phyloP scores from a whole-genome alignment of 2,113 vertebrate genomes.

The Scomber japonicus region DNA sequence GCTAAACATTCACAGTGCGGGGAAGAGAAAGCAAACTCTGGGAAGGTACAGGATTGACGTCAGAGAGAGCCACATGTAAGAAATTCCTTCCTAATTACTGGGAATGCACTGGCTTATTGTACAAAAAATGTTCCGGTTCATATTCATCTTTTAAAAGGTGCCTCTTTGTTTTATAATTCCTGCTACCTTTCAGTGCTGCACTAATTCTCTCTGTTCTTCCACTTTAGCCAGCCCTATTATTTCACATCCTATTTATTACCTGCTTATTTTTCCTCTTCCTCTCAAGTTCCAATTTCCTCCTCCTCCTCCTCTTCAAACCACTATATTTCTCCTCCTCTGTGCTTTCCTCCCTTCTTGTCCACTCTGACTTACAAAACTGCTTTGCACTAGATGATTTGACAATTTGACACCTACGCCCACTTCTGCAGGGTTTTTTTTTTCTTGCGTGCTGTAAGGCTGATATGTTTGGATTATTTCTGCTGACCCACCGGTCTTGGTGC shows the following conservation, averaged over 20 bases:
- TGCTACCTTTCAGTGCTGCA: constrained; percentile 2
- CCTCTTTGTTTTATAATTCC: constrained; percentile 55
- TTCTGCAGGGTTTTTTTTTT: neutral
- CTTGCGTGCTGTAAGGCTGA: constrained; percentile 5
- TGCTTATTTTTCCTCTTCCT: neutral
- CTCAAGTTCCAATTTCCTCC: neutral
- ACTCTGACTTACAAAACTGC: constrained; percentile 11
- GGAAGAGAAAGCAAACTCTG: constrained; percentile 77
- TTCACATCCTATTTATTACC: constrained; percentile 14
- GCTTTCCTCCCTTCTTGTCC: constrained; percentile 21
- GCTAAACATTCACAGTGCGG: constrained; percentile 74
- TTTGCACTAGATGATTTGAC: constrained; percentile 16
- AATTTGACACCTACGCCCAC: constrained; percentile 11
- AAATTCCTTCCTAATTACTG: constrained; percentile 84
- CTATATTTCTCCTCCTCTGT: neutral
- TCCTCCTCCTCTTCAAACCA: neutral
- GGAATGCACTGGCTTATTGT: constrained; percentile 83
- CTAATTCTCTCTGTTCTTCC: constrained; percentile 10
- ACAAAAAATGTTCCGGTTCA: constrained; percentile 61
- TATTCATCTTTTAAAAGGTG: constrained; percentile 61
- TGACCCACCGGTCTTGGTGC: constrained; percentile 39
- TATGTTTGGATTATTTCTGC: constrained; percentile 61
- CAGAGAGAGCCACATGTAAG: constrained; percentile 86
- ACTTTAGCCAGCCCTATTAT: constrained; percentile 4
- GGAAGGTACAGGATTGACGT: constrained; percentile 87